These are phyloP conservation scores for Mormoops blainvillei DNA, from an alignment of 2,113 vertebrate genomes.

Conservation along the genomic window DNA sequence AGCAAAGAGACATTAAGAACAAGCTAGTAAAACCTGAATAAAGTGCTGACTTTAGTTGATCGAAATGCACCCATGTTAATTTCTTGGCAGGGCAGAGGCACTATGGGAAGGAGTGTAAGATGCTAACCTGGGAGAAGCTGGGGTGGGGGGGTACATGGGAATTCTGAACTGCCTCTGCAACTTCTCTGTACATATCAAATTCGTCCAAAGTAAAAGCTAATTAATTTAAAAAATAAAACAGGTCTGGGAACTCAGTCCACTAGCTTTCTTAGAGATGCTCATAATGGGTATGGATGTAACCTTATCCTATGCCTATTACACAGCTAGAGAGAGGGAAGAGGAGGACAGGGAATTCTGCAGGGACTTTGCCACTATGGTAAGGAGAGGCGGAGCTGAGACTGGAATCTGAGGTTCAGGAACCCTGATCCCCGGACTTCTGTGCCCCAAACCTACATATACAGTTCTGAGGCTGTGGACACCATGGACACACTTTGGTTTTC, in stretches of 20 bases:
- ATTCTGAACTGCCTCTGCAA: not conserved
- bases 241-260: not conserved
- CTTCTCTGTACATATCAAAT: not conserved
- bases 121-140: not conserved
- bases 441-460: not conserved
- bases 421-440: not conserved
- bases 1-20: too few species aligned
- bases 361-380: not conserved
- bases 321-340: not conserved
- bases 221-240: not conserved
- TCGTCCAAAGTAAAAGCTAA: not conserved
- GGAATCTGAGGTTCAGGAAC: not conserved
- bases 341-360: too few species aligned
- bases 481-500: not conserved
- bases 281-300: rapidly evolving
- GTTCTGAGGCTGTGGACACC: not conserved
- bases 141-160: rapidly evolving
- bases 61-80: rapidly evolving
- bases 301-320: not conserved
- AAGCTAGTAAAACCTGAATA: not conserved
- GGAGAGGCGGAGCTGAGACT: not conserved
- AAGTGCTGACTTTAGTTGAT: rapidly evolving
- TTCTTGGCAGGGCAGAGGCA: rapidly evolving
- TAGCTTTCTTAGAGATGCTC: not conserved
- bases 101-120: rapidly evolving